These are phyloP conservation scores for Chloroceryle inda DNA, from an alignment of 2,797 vertebrate species.

Conservation along the genomic window DNA sequence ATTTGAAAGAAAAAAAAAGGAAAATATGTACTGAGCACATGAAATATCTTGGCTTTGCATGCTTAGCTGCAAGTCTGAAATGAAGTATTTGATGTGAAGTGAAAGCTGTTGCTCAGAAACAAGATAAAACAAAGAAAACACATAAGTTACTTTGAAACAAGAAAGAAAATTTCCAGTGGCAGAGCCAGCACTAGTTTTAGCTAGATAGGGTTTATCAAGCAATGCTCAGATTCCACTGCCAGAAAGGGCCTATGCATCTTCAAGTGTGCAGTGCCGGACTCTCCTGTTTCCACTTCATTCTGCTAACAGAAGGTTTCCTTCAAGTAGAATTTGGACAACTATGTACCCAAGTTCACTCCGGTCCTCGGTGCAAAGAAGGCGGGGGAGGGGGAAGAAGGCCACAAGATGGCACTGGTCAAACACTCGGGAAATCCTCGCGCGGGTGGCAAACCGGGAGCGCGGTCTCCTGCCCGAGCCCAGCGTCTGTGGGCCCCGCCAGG, in stretches of 20 bases:
- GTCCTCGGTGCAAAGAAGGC: too few relatives aligned
- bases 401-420: slow-evolving; percentile 67
- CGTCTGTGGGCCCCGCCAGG: background rate
- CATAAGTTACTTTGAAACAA: background rate
- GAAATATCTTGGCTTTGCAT: background rate
- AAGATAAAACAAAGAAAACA: slow-evolving; percentile 26
- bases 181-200: background rate
- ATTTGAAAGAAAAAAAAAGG: background rate
- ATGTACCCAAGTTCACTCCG: background rate
- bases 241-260: background rate
- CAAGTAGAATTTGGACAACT: background rate
- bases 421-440: background rate
- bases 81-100: background rate
- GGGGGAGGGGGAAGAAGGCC: background rate
- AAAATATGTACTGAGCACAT: background rate
- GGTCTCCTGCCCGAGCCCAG: background rate
- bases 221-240: background rate
- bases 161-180: background rate
- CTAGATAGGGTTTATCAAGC: background rate
- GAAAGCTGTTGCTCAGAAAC: slow-evolving; percentile 54
- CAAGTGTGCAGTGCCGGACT: accelerated
- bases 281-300: background rate
- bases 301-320: background rate
- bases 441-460: accelerated
- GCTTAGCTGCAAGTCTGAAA: background rate